Base-by-base conservation (phyloP, 2,113 vertebrate genomes). In the Pterocles burchelli region DNA sequence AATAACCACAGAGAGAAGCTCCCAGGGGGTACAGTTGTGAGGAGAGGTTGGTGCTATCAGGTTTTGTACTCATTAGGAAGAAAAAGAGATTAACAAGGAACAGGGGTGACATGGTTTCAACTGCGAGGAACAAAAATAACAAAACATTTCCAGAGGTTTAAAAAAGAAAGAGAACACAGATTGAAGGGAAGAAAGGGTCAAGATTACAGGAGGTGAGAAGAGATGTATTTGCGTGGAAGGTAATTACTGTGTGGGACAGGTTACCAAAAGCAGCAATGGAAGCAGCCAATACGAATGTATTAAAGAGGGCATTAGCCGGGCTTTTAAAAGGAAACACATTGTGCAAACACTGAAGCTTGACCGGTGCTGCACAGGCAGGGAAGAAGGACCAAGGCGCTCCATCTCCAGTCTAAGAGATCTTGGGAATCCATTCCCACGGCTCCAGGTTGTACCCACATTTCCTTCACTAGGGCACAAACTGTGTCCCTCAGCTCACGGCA, bases 1-100 rank as follows among this genome's bases (percentile, higher is more conserved):
- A 81, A 48, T 71, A 78, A 90, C 71, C 20, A 61, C 26, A 75
- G 36, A 58, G 45, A 72, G n/a, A 29, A 54, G 31, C 46, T 88
- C 26, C 59, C 6, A 31, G 3, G 28, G 11, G 17, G 11, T 36
- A 90, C 16, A 89, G 58, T 72, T 85, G 33, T 51, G 49, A 68
- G 52, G 65, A 89, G 28, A 85, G 31, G 41, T 38, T 90, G 68
- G 24, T n/a, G 52, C 78, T 75, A 90, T 61, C 48, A 58, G 43
- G 63, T 78, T 91, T 84, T 77, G 48, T 72, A 86, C 54, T 89
- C 63, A 75, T 93, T 93, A 90, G 59, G n/a, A 82, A 75, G 86
- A 88, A 82, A 83, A 88, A 62, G 14, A 84, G 63, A 86, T 84
- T 67, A 83, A 88, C 88, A 38, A 62, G 29, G 76, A 48, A 59